Conservation (phyloP, 2,888 invertebrate species). For the Anagyrus pseudococci region DNA sequence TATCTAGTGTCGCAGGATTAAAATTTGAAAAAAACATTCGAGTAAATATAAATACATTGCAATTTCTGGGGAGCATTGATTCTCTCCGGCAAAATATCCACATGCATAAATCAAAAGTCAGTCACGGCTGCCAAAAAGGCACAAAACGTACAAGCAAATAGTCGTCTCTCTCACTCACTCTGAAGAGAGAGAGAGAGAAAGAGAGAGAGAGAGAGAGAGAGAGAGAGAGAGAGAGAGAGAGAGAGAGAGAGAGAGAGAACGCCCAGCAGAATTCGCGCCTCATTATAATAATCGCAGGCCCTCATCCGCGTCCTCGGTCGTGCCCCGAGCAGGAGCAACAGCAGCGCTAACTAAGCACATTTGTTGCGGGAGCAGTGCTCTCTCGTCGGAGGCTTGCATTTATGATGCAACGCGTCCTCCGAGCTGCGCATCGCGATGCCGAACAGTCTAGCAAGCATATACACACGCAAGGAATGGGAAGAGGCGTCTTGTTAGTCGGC, state of each 20-base stretch:
- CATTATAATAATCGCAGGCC: slow-evolving; percentile 32
- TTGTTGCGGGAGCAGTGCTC: slow-evolving; percentile 10
- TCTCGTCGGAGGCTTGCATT: slow-evolving; percentile 1
- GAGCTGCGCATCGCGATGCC: slow-evolving; percentile 6
- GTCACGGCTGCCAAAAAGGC: too few relatives aligned
- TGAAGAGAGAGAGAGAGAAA: neutral
- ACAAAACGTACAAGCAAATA: too few relatives aligned
- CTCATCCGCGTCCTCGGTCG: neutral
- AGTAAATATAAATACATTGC: too few relatives aligned
- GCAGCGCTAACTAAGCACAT: slow-evolving; percentile 31
- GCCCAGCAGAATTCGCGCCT: slow-evolving; percentile 21
- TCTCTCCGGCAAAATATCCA: too few relatives aligned
- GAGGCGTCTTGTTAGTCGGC: slow-evolving; percentile 29
- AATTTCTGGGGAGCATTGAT: too few relatives aligned
- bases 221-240: slow-evolving; percentile 4
- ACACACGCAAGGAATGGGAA: neutral
- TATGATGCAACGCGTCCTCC: slow-evolving; percentile 19
- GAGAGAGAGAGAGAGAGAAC: slow-evolving; percentile 7
- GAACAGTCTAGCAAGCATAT: neutral
- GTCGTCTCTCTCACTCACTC: too few relatives aligned
- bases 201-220: neutral
- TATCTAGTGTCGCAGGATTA: too few relatives aligned
- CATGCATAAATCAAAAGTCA: too few relatives aligned
- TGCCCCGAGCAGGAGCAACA: neutral
- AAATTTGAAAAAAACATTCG: too few relatives aligned